Base-by-base conservation (phyloP, 2,888 invertebrate species). In the Tachystola acroxantha region DNA sequence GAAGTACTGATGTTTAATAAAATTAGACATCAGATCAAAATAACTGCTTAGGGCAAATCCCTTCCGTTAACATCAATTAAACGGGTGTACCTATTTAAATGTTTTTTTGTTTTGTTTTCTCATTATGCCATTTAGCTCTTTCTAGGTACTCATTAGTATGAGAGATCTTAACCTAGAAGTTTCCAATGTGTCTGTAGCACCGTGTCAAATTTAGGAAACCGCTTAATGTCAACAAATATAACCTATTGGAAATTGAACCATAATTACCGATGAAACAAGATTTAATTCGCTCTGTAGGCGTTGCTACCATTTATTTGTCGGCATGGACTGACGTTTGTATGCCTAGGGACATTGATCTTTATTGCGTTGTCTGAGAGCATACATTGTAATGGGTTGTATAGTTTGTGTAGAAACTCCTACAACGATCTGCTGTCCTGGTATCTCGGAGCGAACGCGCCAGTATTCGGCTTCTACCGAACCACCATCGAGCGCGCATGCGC, bases 381-480 rank as follows among this genome's bases (percentile, higher is more conserved):
- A 58, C 42, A 51, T 53, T 70, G 27, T 32, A 22, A 42, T 50
- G 38, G 37, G 24, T 27, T 13, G 13, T 3, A 12, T 33, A 28
- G 38, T 38, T 45, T 53, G 55, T 50, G 42, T 42, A 59, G 58
- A 47, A 75, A 84, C 85, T 86, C 85, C 85, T 85, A 79, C 82
- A 70, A 54, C 66, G 68, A 66, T 65, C 84, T 86, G 85, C 59
- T 59, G 73, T 76, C 85, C 85, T 86, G 77, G 86, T 86, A 85
- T 78, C 81, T 85, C 63, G 64, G 64, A 68, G 67, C 58, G 71
- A 85, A 79, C 82, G 84, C 85, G 86, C 86, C 86, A 86, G 82
- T 85, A 82, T 84, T 82, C 77, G 82, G 71, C 82, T 79, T 64
- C 63, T 63, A 70, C 72, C 74, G 77, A 76, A 63, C 71, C 65